A percentile compares a stretch with the other conserved stretches of the same genome.
phyloP scores from a whole-genome alignment of 1,140 invertebrate genomes.

The Papilio aristodemus region DNA sequence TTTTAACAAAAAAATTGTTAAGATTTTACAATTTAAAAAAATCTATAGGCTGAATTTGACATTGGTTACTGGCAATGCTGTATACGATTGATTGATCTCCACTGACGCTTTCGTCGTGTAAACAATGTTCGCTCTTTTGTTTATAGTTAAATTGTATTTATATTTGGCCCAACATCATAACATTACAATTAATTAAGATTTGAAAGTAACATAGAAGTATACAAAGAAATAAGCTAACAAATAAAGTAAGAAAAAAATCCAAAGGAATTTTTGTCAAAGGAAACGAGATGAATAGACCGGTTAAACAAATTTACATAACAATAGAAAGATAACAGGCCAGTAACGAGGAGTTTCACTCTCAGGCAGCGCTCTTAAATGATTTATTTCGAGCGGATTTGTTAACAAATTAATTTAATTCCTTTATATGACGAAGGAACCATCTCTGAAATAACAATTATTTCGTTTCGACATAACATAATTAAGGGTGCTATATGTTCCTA shows the following conservation, averaged over 20 bases:
- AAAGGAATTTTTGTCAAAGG: constrained; percentile 20
- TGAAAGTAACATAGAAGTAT: neutral
- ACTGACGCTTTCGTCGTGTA: no score
- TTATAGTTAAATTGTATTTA: no score
- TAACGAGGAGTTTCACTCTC: neutral
- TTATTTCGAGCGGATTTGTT: constrained; percentile 18
- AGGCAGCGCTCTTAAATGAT: constrained; percentile 15
- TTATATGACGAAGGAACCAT: constrained; percentile 6
- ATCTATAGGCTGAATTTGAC: no score
- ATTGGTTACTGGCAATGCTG: no score
- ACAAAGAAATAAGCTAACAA: constrained; percentile 6
- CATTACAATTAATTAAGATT: constrained; percentile 5
- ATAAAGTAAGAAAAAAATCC: neutral
- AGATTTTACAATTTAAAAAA: no score
- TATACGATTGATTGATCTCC: no score
- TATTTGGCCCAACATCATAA: no score
- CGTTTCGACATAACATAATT: neutral
- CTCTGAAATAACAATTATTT: constrained; percentile 1
- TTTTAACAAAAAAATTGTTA: no score
- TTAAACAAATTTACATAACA: constrained; percentile 24
- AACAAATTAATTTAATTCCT: constrained; percentile 18
- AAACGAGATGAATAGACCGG: constrained; percentile 16
- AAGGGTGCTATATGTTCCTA: neutral
- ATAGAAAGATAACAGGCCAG: constrained; percentile 18
- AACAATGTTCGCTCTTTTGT: no score